Evolutionary conservation across 2,113 vertebrate genomes (phyloP), one percentile per base, ranked within the genome.

Genomic region (Oreochromis spilurus): DNA sequence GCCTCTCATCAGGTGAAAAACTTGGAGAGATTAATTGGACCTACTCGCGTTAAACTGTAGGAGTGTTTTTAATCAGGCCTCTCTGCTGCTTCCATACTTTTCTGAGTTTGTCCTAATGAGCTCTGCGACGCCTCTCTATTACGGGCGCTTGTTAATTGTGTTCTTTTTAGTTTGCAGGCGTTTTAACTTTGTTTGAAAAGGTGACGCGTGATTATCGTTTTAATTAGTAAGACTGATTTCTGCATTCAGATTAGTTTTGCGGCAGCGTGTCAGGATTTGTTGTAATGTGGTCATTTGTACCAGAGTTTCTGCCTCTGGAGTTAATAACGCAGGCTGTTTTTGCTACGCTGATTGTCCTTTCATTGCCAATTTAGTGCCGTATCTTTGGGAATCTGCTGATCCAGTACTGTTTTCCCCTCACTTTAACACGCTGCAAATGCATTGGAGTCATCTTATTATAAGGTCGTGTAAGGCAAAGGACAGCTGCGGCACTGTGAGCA

Each of bases 1-100:
- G 54, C 21, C 16, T 77, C 45, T 5, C 45, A 21, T 79, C 72
- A 53, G 24, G 24, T 53, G 43, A 21, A 83, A 31, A 50, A 12
- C 24, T 31, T 50, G 26, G 43, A n/a, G 70, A 26, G 16, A 48
- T 50, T 77, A 77, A 50, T 77, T 77, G 26, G 34, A 79, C 57
- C 58, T 8, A 8, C 13, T 70, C 2, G 43, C 2, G 21, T 36
- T 81, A 13, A 19, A 67, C 55, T 55, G 79, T 13, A 50, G 48
- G 26, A 67, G 45, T 77, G 16, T 14, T 85, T 52, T 52, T 85
- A 82, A 85, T 85, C 45, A 24, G 70, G 29, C 75, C 2, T 79
- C 19, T 5, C 21, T 45, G 65, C 67, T 5, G 19, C 34, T 40
- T 65, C 16, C 12, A 19, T 19, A 19, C 9, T 40, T 70, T 79